These are phyloP conservation scores for Upupa epops DNA, from an alignment of 2,113 vertebrate species.

Conservation along the genomic window DNA sequence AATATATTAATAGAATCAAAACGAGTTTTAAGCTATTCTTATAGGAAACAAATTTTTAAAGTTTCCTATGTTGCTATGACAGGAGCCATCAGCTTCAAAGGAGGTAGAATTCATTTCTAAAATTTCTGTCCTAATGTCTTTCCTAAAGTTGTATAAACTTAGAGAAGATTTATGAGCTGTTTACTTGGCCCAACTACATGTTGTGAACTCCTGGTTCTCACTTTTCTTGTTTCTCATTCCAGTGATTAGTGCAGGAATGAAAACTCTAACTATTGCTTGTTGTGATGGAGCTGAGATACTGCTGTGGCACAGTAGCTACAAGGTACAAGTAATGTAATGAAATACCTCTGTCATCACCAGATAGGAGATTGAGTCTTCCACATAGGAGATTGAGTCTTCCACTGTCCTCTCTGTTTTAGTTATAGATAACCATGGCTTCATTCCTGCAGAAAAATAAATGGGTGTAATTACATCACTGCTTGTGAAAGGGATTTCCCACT, in stretches of 20 bases:
- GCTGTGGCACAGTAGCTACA: neutral
- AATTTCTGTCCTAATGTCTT: neutral
- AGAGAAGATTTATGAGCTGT: neutral
- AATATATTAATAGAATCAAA: neutral
- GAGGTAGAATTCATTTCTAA: neutral
- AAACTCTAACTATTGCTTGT: neutral
- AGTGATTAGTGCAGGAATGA: neutral
- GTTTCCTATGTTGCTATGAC: neutral
- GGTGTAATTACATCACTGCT: neutral
- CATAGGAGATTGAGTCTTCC: neutral
- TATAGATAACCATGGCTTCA: neutral
- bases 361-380: neutral
- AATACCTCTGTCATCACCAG: neutral
- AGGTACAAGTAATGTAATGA: neutral
- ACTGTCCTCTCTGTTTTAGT: neutral
- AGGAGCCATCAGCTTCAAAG: neutral
- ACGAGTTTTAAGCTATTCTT: neutral
- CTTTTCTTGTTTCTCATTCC: neutral
- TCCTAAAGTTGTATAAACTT: neutral
- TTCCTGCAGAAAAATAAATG: neutral
- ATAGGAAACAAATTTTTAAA: neutral
- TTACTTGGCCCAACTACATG: neutral
- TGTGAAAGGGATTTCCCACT: neutral
- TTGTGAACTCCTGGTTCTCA: neutral
- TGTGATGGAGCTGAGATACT: neutral